Evolutionary conservation across 2,113 vertebrate genomes (phyloP).

Genomic region (Scytalopus superciliaris): DNA sequence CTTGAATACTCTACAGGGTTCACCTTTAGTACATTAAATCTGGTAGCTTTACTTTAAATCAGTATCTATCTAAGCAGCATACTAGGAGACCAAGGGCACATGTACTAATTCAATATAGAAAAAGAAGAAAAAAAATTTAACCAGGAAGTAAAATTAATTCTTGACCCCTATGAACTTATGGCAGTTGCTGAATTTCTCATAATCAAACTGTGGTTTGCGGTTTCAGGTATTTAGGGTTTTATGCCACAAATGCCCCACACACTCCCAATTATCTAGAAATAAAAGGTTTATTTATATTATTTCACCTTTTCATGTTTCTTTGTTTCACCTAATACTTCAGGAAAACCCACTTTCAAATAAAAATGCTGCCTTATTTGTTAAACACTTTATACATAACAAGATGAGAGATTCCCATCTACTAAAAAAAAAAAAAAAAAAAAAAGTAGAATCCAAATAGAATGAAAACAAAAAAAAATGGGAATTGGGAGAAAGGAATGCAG

Average conservation of each 20-base stretch:
- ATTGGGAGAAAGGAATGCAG: background rate
- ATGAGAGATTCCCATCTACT: background rate
- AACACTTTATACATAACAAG: background rate
- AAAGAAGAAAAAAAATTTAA: background rate
- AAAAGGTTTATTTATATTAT: background rate
- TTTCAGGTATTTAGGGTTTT: background rate
- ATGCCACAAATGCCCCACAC: background rate
- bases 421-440: background rate
- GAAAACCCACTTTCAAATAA: background rate
- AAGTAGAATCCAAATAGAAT: background rate
- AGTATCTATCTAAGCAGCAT: background rate
- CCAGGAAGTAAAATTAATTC: background rate
- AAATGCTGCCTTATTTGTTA: background rate
- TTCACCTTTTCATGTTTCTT: background rate
- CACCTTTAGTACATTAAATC: background rate
- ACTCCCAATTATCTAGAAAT: background rate
- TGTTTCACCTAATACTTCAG: background rate
- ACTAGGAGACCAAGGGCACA: background rate
- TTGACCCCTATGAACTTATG: background rate
- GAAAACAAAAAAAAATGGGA: background rate
- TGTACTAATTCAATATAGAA: background rate
- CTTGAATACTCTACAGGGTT: background rate
- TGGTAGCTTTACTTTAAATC: background rate
- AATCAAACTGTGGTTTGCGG: rapidly evolving
- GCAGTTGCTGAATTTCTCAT: background rate